These are phyloP conservation scores for Phrynocephalus guinanensis DNA, from an alignment of 2,797 vertebrate species.

Conservation along the genomic window DNA sequence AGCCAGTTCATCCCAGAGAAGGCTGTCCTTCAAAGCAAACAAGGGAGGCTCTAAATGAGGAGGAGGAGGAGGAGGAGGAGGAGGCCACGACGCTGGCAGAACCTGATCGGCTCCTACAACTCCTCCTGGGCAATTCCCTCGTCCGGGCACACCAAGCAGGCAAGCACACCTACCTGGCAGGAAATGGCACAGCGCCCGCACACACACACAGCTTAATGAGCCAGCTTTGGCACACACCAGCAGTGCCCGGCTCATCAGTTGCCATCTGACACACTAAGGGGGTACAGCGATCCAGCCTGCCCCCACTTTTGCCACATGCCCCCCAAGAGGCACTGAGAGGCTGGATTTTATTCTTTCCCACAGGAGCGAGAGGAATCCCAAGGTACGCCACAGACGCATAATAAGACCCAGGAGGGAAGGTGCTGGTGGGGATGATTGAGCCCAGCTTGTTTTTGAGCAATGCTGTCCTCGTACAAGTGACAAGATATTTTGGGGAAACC, in stretches of 20 bases:
- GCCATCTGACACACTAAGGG: conserved; percentile 58
- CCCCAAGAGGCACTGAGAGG: background rate
- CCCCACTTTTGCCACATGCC: conserved; percentile 4
- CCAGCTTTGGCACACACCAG: conserved; percentile 60
- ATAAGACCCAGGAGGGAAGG: background rate
- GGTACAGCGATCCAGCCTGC: conserved; percentile 52
- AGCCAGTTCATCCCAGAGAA: background rate
- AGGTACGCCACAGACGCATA: background rate
- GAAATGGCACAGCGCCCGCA: conserved; percentile 57
- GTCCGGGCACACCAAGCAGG: conserved; percentile 48
- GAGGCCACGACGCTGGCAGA: conserved; percentile 14
- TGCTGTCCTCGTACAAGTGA: background rate
- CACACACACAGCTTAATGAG: conserved; percentile 47
- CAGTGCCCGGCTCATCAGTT: conserved; percentile 59
- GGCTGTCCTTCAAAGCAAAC: background rate
- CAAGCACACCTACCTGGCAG: conserved; percentile 60
- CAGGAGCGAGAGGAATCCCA: too few species aligned
- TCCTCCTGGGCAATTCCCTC: conserved; percentile 53
- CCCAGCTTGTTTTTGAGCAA: background rate
- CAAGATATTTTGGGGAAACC: background rate
- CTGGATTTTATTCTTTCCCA: background rate
- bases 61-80: background rate
- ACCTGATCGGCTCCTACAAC: conserved; percentile 1
- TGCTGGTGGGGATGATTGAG: background rate
- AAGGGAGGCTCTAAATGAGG: too few species aligned